Percentiles rank a stretch among this genome's conserved stretches.
phyloP scores from a whole-genome alignment of 2,888 invertebrate genomes.

The Serrognathus titanus region DNA sequence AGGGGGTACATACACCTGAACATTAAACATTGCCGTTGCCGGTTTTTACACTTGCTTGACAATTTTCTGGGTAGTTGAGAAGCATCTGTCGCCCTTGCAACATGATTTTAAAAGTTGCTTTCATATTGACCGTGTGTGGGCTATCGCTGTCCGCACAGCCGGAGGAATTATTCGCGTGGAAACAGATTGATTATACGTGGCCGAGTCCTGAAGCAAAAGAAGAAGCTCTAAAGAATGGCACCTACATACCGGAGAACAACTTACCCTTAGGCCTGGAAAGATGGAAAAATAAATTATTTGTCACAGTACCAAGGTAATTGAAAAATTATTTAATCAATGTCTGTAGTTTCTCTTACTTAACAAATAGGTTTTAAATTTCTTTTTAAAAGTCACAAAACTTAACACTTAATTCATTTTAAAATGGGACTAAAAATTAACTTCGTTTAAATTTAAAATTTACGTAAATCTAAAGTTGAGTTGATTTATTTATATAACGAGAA shows the following conservation, averaged over 20 bases:
- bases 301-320: constrained; percentile 63
- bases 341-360: no score
- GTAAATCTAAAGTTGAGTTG: no score
- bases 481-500: no score
- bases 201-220: constrained; percentile 58
- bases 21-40: no score
- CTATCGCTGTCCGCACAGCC: constrained; percentile 52
- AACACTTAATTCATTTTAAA: no score
- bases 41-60: background rate
- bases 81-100: background rate
- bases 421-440: no score
- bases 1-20: no score
- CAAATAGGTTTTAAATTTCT: no score
- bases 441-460: no score
- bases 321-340: no score
- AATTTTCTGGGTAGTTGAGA: background rate
- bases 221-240: constrained; percentile 58
- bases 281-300: constrained; percentile 68
- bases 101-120: constrained; percentile 4
- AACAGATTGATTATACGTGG: constrained; percentile 65
- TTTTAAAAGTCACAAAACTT: no score
- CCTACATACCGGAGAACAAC: constrained; percentile 63
- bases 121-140: constrained; percentile 13
- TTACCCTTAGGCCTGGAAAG: constrained; percentile 67
- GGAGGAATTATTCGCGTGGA: constrained; percentile 67